These are phyloP conservation scores for Rhagonycha lutea DNA, from an alignment of 2,888 invertebrate genomes.

Conservation along the genomic window DNA sequence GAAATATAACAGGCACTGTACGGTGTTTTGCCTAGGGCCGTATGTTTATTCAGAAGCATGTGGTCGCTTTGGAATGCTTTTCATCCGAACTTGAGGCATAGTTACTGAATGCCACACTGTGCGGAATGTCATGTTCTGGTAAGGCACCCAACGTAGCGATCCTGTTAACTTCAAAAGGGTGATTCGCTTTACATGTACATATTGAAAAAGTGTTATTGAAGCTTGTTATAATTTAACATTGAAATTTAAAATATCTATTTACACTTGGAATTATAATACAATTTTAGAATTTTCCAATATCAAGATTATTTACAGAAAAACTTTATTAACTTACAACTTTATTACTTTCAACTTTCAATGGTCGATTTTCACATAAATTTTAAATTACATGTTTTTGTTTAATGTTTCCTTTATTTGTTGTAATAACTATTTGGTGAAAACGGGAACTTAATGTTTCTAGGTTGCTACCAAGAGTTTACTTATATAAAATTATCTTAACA, in stretches of 20 bases:
- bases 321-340: not conserved
- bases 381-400: constrained; percentile 13
- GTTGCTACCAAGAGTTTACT: constrained; percentile 25
- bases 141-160: constrained; percentile 26
- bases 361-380: constrained; percentile 10
- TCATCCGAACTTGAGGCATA: constrained; percentile 56
- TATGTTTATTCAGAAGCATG: constrained; percentile 55
- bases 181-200: constrained; percentile 16
- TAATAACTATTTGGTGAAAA: constrained; percentile 23
- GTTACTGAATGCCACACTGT: constrained; percentile 53
- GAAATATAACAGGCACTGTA: constrained; percentile 25
- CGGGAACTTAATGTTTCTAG: constrained; percentile 22
- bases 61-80: constrained; percentile 54
- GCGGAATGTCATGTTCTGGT: constrained; percentile 54
- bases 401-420: constrained; percentile 12
- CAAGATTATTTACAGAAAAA: not conserved
- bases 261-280: not conserved
- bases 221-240: not conserved
- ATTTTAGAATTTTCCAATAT: not conserved
- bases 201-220: constrained; percentile 3
- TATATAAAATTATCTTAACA: constrained; percentile 49
- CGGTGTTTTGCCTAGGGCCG: constrained; percentile 30
- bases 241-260: not conserved
- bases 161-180: constrained; percentile 37
- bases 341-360: not conserved